Evolutionary conservation across 1,140 invertebrate species (phyloP).

Genomic region (Apis laboriosa): DNA sequence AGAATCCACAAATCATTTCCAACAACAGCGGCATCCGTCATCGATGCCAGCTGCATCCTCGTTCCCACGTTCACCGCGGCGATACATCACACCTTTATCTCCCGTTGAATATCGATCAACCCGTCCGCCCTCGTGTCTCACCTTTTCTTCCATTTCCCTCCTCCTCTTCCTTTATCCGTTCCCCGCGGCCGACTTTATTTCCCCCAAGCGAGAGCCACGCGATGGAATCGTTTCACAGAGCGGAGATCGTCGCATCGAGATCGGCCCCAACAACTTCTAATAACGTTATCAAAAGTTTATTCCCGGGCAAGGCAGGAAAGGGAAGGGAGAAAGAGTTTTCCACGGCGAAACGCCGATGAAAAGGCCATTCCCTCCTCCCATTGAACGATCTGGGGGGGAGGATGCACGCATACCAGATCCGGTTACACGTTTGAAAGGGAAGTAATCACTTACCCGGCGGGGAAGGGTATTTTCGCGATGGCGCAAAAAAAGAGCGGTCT

Average conservation of each 20-base stretch:
- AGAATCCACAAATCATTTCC: constrained; percentile 26
- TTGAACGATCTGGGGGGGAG: constrained; percentile 13
- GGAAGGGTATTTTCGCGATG: constrained; percentile 47
- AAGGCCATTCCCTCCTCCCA: constrained; percentile 12
- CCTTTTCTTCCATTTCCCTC: not conserved
- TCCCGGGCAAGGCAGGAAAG: not conserved
- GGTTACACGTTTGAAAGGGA: constrained; percentile 50
- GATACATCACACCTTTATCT: constrained; percentile 40
- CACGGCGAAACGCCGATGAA: constrained; percentile 36
- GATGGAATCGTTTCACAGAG: not conserved
- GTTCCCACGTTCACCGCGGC: constrained; percentile 28
- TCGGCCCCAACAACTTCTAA: constrained; percentile 21
- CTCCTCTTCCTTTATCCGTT: not conserved
- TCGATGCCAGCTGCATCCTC: constrained; percentile 25
- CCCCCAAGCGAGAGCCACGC: not conserved
- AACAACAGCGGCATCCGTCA: constrained; percentile 23
- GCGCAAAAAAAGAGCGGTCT: constrained; percentile 23
- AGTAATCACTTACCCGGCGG: constrained; percentile 50
- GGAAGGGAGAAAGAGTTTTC: not conserved
- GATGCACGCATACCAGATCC: constrained; percentile 36
- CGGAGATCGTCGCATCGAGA: not conserved
- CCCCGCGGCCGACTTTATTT: constrained; percentile 23
- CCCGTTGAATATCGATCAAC: constrained; percentile 39
- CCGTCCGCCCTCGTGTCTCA: no score
- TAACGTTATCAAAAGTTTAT: constrained; percentile 40